Evolutionary conservation across 1,140 invertebrate genomes (phyloP).

Genomic region (Psilanteris sp.): DNA sequence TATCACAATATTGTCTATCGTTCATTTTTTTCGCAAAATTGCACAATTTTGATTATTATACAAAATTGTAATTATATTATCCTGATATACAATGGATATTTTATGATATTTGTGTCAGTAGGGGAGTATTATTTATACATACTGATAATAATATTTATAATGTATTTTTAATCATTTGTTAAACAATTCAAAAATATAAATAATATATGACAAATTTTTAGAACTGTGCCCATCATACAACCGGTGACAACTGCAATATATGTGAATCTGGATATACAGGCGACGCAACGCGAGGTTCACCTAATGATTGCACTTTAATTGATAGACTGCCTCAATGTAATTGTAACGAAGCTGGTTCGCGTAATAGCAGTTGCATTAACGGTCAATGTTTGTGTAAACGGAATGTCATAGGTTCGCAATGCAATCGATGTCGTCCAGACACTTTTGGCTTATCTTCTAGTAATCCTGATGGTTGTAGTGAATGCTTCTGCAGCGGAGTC

Average conservation of each 20-base stretch:
- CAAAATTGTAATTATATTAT: too few species aligned
- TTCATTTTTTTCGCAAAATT: too few species aligned
- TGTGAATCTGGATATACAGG: slow-evolving; percentile 89
- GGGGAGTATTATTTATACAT: too few species aligned
- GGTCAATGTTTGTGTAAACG: slow-evolving; percentile 84
- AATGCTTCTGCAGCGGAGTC: slow-evolving; percentile 96
- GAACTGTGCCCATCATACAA: slow-evolving; percentile 93
- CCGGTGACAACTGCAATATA: slow-evolving; percentile 90
- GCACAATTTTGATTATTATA: too few species aligned
- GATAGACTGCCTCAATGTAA: slow-evolving; percentile 69
- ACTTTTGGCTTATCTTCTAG: slow-evolving; percentile 88
- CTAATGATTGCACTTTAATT: slow-evolving; percentile 74
- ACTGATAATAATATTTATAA: too few species aligned
- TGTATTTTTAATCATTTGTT: too few species aligned
- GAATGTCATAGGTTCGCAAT: slow-evolving; percentile 88
- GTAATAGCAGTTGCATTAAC: slow-evolving; percentile 78
- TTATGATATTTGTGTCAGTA: too few species aligned
- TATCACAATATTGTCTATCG: too few species aligned
- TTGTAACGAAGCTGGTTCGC: slow-evolving; percentile 84
- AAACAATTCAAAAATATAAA: too few species aligned
- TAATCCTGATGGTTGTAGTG: slow-evolving; percentile 90
- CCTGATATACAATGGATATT: too few species aligned
- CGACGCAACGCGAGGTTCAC: slow-evolving; percentile 81
- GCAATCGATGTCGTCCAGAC: slow-evolving; percentile 89
- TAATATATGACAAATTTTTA: too few species aligned